Conservation (phyloP, 1,140 invertebrate species). For the Dendrolimus kikuchii region DNA sequence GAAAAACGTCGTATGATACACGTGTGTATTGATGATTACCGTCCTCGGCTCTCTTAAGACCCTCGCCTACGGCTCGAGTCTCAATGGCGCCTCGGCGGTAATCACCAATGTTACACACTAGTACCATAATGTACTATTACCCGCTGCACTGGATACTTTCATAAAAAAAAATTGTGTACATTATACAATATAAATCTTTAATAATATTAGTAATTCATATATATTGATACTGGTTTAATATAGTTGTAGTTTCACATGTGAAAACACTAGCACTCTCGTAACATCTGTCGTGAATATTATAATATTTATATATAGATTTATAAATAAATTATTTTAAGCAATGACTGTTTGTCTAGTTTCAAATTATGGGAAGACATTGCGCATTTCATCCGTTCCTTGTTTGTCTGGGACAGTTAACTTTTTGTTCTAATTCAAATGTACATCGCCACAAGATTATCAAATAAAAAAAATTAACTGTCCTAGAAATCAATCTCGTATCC, state of each 20-base stretch:
- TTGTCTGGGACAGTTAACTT: slow-evolving; percentile 53
- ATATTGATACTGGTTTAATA: slow-evolving; percentile 61
- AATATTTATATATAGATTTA: slow-evolving; percentile 49
- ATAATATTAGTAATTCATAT: slow-evolving; percentile 65
- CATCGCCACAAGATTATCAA: neutral
- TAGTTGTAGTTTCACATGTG: slow-evolving; percentile 69
- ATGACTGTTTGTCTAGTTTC: slow-evolving; percentile 59
- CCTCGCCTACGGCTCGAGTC: too few relatives aligned
- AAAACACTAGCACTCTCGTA: slow-evolving; percentile 70
- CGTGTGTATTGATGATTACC: too few relatives aligned
- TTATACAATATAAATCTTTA: slow-evolving; percentile 42
- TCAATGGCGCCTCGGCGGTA: too few relatives aligned
- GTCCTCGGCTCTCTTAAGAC: too few relatives aligned
- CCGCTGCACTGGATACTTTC: slow-evolving; percentile 56
- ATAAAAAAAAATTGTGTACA: slow-evolving; percentile 21
- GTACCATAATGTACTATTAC: slow-evolving; percentile 50
- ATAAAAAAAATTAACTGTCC: slow-evolving; percentile 47
- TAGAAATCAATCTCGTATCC: slow-evolving; percentile 51
- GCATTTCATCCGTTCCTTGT: slow-evolving; percentile 72
- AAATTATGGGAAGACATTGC: slow-evolving; percentile 72
- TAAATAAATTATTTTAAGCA: slow-evolving; percentile 65
- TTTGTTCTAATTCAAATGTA: slow-evolving; percentile 2
- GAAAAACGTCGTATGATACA: too few relatives aligned
- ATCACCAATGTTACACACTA: too few relatives aligned
- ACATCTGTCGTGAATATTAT: slow-evolving; percentile 54